Conservation (phyloP, 2,888 invertebrate species). For the Venustoraphidia nigricollis region DNA sequence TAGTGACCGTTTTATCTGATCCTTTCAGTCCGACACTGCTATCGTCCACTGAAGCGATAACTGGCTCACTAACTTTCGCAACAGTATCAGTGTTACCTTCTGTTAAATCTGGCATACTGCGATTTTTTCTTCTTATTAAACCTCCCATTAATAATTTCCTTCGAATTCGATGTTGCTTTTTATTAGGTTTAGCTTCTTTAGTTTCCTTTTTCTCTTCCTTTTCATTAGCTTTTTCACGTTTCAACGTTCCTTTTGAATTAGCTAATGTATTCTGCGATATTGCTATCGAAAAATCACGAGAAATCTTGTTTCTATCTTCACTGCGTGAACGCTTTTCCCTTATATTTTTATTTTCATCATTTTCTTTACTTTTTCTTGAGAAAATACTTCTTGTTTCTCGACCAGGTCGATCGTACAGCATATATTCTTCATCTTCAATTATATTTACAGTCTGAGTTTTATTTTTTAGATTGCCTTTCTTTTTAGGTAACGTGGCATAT, state of each 20-base stretch:
- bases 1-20: constrained; percentile 36
- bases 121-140: constrained; percentile 70
- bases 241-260: constrained; percentile 33
- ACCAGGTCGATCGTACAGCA: constrained; percentile 47
- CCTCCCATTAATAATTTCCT: constrained; percentile 81
- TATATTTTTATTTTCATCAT: constrained; percentile 44
- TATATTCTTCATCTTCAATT: constrained; percentile 56
- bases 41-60: constrained; percentile 50
- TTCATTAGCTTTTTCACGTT: constrained; percentile 38
- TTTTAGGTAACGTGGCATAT: constrained; percentile 81
- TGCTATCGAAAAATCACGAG: constrained; percentile 54
- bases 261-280: constrained; percentile 32
- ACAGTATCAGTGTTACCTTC: constrained; percentile 52
- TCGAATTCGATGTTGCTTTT: constrained; percentile 82
- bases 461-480: constrained; percentile 54
- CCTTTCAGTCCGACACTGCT: constrained; percentile 53
- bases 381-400: constrained; percentile 54
- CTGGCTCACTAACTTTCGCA: constrained; percentile 28
- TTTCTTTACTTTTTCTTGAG: constrained; percentile 50
- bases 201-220: constrained; percentile 41
- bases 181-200: constrained; percentile 58
- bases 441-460: constrained; percentile 43
- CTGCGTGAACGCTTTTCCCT: constrained; percentile 69
- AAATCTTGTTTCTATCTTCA: constrained; percentile 68
- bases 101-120: constrained; percentile 83